Evolutionary conservation across 2,797 vertebrate genomes (phyloP), one percentile per base, ranked within the genome.

Genomic region (Tenualosa ilisha): DNA sequence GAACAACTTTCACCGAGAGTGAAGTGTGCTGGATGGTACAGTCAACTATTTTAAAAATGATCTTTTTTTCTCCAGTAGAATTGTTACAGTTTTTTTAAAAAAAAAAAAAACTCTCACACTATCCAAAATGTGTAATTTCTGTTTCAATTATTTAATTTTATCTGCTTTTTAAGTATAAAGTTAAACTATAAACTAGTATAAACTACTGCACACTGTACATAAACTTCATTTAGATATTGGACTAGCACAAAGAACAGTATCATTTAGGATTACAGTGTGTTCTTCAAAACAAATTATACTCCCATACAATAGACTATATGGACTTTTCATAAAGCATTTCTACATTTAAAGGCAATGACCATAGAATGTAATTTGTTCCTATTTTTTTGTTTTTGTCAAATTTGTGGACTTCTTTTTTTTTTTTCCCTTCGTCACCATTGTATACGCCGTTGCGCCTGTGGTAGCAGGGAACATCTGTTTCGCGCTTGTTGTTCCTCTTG

Each of bases 401-500:
- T 89, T 82, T 84, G 83, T 56, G 43, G 51, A 53, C 53, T 85
- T 24, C 82, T 43, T 79, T 5, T 49, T 46, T 68, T 61, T 84
- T 75, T 31, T 86, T 8, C 59, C 51, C 37, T 81, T 81, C 87
- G 86, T 88, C 91, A 87, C 85, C 88, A 86, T 84, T 94, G 93
- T 96, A 92, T 94, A 95, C 95, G 95, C 95, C 91, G 93, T 94
- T 95, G 96, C 93, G 91, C 93, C 92, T 87, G 93, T 93, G 93
- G 95, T 95, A 93, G 96, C 92, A 87, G 94, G 93, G 96, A 97
- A 98, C 98, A 98, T 98, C 97, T 98, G 98, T 98, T 98, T 97
- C 95, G 95, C 92, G 95, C 97, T 96, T 97, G 95, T 96, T 97
- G 98, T 99, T 99, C 98, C 98, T 96, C 98, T 98, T 98, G 97